A percentile compares a stretch with the other conserved stretches of the same genome.
Conservation (phyloP, 2,888 invertebrate species). For the Rotaria socialis region DNA sequence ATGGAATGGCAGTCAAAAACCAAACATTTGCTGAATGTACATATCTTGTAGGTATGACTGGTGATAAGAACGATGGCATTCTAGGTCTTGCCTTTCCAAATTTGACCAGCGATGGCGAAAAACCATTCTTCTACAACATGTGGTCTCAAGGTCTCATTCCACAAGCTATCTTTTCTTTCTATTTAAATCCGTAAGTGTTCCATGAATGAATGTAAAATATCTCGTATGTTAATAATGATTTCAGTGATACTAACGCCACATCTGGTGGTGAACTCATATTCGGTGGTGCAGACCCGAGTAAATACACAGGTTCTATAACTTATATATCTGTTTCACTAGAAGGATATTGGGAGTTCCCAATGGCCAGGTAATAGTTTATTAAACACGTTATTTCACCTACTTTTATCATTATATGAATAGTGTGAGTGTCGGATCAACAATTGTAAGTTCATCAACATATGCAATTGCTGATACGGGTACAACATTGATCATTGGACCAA, state of each 20-base stretch:
- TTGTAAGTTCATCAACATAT: background rate
- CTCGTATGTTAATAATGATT: background rate
- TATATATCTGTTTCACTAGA: background rate
- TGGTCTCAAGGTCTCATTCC: background rate
- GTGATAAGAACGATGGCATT: background rate
- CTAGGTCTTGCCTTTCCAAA: background rate
- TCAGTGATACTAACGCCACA: background rate
- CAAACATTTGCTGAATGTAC: background rate
- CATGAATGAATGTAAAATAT: too few species aligned
- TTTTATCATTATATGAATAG: background rate
- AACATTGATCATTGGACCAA: background rate
- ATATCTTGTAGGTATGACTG: background rate
- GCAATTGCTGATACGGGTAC: conserved; percentile 3
- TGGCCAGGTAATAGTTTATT: background rate
- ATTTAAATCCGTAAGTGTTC: background rate
- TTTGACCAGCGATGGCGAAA: too few species aligned
- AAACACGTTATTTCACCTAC: background rate
- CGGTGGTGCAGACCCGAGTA: background rate
- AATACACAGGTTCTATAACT: background rate
- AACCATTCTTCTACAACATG: background rate
- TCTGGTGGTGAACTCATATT: background rate
- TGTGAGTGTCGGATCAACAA: background rate
- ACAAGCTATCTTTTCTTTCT: background rate
- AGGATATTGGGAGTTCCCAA: background rate
- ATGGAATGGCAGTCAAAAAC: background rate